Evolutionary conservation across 1,140 invertebrate species (phyloP).

Genomic region (Platorchestia sp.): DNA sequence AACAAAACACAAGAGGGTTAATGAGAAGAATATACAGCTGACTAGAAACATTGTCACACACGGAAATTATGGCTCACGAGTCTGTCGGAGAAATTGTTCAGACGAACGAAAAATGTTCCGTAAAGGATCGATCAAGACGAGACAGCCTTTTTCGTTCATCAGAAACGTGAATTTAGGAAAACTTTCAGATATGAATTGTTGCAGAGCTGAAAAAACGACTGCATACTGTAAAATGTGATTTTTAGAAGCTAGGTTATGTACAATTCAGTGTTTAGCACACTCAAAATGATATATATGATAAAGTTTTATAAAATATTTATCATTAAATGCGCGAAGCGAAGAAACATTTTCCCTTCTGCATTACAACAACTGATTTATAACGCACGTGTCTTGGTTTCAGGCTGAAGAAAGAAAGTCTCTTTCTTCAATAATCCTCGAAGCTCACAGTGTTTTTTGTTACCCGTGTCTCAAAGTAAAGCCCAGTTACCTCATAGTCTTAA

Average conservation of each 20-base stretch:
- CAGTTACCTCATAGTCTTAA: background rate
- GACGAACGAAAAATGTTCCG: no score
- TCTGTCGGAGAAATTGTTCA: background rate
- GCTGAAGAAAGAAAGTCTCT: background rate
- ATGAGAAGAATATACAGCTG: background rate
- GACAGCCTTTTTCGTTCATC: no score
- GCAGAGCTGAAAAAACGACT: no score
- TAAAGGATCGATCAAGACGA: background rate
- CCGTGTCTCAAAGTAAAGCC: background rate
- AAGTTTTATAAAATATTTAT: no score
- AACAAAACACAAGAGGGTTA: no score
- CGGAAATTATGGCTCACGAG: background rate
- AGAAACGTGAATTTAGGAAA: no score
- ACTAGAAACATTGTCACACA: background rate
- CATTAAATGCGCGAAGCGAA: no score
- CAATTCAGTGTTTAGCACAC: no score
- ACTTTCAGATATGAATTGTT: no score
- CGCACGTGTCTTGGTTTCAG: background rate
- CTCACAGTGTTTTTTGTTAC: background rate
- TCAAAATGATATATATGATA: no score
- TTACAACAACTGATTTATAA: background rate
- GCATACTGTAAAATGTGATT: no score
- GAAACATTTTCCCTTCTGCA: background rate
- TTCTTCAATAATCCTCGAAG: background rate
- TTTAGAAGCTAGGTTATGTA: no score